Percentiles rank a stretch among this genome's conserved stretches.
Conservation (phyloP, 2,797 vertebrate genomes). For the Prionace glauca region DNA sequence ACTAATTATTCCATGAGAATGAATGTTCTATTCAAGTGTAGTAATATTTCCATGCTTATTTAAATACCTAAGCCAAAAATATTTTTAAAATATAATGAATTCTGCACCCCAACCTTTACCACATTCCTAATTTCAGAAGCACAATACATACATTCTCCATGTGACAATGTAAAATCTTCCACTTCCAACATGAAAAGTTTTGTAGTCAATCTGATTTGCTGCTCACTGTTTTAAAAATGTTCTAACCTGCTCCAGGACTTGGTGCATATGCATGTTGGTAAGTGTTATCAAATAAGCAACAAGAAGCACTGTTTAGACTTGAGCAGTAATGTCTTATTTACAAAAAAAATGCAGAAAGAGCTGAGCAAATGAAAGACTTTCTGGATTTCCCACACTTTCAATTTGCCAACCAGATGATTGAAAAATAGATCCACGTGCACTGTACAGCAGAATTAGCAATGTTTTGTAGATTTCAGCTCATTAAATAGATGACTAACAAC, state of each 20-base stretch:
- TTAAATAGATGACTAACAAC: background rate
- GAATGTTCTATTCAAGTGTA: background rate
- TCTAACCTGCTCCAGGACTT: background rate
- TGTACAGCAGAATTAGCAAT: background rate
- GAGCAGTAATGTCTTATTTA: background rate
- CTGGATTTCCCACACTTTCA: background rate
- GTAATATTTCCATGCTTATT: constrained; percentile 3
- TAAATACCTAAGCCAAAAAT: background rate
- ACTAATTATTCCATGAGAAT: background rate
- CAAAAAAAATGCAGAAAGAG: background rate
- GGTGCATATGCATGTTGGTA: background rate
- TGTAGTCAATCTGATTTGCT: background rate
- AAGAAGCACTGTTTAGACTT: background rate
- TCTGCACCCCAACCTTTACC: background rate
- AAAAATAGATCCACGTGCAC: background rate
- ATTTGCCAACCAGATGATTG: background rate
- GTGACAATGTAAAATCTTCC: background rate
- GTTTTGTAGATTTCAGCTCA: constrained; percentile 13
- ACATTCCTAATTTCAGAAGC: background rate
- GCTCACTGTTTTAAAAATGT: background rate
- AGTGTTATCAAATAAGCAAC: background rate
- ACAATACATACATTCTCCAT: background rate
- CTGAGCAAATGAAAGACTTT: background rate
- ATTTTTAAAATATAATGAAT: background rate
- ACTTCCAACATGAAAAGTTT: background rate